Base-by-base conservation (phyloP, 2,888 invertebrate species). In the Brenthis ino region DNA sequence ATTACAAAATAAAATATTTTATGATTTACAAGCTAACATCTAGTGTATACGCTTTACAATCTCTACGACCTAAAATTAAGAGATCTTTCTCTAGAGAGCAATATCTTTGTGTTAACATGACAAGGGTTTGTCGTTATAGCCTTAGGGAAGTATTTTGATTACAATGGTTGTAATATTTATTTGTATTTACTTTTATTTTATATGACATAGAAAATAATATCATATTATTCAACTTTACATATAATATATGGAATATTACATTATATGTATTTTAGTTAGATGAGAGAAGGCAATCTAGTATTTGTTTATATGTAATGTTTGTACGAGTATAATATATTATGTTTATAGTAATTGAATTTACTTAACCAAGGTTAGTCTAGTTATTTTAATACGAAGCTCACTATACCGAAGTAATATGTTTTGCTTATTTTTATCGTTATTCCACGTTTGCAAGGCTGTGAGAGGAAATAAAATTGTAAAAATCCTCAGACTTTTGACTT, bases 21-120 rank as follows among this genome's bases (percentile, higher is more conserved):
- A 37, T 63, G 28, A 60, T 43, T 43, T 11, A 43, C 11, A 43
- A 43, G 37, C 37, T 43, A 11, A 60, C 50, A 50, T 60, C 28
- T 28, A n/a, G 50, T 28, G 60, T 60, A 64, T 64, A 66, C 51
- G 64, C 63, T 66, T 65, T 57, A 57, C 56, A 63, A 66, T 63
- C 57, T 37, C 14, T 37, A 51, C 63, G 56, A 28, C 57, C 63
- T 66, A 73, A 71, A 74, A 67, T 69, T 71, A 67, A 70, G 69
- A 73, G 73, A 67, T 66, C 63, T 68, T 72, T 65, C 74, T 72
- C 64, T 63, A 64, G 74, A 68, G 74, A 70, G 65, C 73, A 69
- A 71, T 74, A 74, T 73, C 70, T 73, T 72, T 72, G 69, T 67
- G 74, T 71, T 73, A 72, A 73, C 73, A 73, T 74, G 73, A 74